A percentile compares a stretch with the other conserved stretches of the same genome.
Evolutionary conservation across 2,888 invertebrate species (phyloP).

Genomic region (Diplolepis rosae): DNA sequence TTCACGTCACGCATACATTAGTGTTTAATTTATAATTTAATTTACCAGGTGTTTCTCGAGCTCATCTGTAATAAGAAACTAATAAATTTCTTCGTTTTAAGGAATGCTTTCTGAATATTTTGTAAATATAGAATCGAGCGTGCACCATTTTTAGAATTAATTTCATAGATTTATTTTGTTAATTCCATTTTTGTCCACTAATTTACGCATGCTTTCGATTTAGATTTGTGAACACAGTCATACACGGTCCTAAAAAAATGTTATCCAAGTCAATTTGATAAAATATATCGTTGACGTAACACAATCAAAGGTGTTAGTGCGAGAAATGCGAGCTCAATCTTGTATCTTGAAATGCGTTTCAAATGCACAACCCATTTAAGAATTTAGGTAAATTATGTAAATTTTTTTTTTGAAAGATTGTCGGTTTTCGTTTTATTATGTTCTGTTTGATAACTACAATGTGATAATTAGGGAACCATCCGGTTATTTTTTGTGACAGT

Average conservation of each 20-base stretch:
- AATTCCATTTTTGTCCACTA: neutral
- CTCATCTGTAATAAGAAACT: neutral
- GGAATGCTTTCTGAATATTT: neutral
- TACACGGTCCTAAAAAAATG: slow-evolving; percentile 14
- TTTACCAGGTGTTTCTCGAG: neutral
- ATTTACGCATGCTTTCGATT: slow-evolving; percentile 11
- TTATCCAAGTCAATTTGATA: slow-evolving; percentile 11
- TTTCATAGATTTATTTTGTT: neutral
- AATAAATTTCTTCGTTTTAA: neutral
- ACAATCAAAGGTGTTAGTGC: slow-evolving; percentile 19
- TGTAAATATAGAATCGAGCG: slow-evolving; percentile 10
- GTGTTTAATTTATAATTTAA: neutral
- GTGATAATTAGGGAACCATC: slow-evolving; percentile 25
- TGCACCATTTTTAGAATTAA: neutral
- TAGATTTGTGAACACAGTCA: slow-evolving; percentile 20
- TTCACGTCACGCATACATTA: slow-evolving; percentile 8
- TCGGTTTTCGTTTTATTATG: slow-evolving; percentile 9
- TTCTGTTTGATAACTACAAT: slow-evolving; percentile 21
- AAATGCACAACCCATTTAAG: slow-evolving; percentile 16
- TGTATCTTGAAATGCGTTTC: slow-evolving; percentile 31
- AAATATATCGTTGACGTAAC: slow-evolving; percentile 19
- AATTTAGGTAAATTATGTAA: slow-evolving; percentile 31
- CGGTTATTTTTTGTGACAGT: slow-evolving; percentile 1
- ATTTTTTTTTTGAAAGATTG: slow-evolving; percentile 7
- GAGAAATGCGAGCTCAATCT: slow-evolving; percentile 32